Evolutionary conservation across 2,797 vertebrate genomes (phyloP).

Genomic region (Mareca penelope): DNA sequence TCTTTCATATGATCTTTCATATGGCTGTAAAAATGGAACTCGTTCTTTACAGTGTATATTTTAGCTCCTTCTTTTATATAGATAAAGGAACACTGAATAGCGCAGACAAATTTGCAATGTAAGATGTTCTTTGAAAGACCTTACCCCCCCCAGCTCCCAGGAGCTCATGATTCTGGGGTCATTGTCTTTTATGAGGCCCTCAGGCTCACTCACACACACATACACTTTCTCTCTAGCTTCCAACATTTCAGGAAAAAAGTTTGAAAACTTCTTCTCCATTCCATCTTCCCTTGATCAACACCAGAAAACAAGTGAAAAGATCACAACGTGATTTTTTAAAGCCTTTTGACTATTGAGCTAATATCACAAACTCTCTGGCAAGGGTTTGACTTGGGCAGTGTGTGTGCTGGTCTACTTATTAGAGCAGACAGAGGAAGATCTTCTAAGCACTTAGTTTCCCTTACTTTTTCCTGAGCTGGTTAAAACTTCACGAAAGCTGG

Average conservation of each 20-base stretch:
- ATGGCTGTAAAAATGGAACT: background rate
- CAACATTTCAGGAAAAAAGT: background rate
- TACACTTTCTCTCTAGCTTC: background rate
- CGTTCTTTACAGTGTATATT: background rate
- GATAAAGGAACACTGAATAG: background rate
- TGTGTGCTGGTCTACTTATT: background rate
- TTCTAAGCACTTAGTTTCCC: background rate
- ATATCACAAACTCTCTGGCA: background rate
- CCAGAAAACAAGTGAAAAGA: background rate
- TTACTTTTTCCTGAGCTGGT: background rate
- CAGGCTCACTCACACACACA: background rate
- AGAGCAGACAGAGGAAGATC: background rate
- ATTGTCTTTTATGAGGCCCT: background rate
- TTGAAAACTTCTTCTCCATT: background rate
- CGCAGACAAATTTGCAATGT: background rate
- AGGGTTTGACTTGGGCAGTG: background rate
- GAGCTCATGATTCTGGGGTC: background rate
- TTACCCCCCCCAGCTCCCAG: fast-evolving
- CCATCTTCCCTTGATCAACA: background rate
- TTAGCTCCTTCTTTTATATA: background rate
- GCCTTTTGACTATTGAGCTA: background rate
- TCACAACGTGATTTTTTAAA: background rate
- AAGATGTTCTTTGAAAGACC: background rate
- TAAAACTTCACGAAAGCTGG: background rate
- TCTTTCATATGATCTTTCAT: background rate